Percentiles rank a stretch among this genome's conserved stretches.
Conservation (phyloP, 2,888 invertebrate species). For the Auanema freiburgensis region DNA sequence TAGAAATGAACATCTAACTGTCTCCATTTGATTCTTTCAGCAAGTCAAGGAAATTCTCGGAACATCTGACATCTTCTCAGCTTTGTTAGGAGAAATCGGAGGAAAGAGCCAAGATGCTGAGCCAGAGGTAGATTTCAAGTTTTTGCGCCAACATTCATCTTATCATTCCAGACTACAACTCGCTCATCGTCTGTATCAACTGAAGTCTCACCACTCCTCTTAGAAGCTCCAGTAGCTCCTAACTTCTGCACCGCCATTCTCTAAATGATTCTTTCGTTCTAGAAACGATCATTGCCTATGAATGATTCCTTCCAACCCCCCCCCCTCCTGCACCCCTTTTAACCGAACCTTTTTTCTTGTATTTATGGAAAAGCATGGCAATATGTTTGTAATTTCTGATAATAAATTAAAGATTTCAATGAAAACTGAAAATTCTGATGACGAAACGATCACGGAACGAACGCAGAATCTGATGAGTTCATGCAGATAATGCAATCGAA, state of each 20-base stretch:
- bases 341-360: not conserved
- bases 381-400: too few species aligned
- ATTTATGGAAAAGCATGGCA: too few species aligned
- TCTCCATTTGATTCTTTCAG: slow-evolving; percentile 27
- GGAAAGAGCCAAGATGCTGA: slow-evolving; percentile 25
- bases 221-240: slow-evolving; percentile 57
- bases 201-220: slow-evolving; percentile 40
- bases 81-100: slow-evolving; percentile 37
- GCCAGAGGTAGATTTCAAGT: slow-evolving; percentile 12
- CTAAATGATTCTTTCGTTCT: slow-evolving; percentile 27
- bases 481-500: too few species aligned
- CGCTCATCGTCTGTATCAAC: slow-evolving; percentile 33
- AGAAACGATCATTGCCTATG: slow-evolving; percentile 11
- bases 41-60: slow-evolving; percentile 59
- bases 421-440: slow-evolving; percentile 1
- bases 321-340: not conserved
- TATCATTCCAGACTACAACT: slow-evolving; percentile 10
- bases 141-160: slow-evolving; percentile 9
- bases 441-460: too few species aligned
- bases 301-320: not conserved
- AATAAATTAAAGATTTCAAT: slow-evolving; percentile 21
- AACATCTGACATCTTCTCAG: slow-evolving; percentile 44
- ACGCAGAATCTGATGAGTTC: too few species aligned
- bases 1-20: not conserved
- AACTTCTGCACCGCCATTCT: slow-evolving; percentile 62